Evolutionary conservation across 2,113 vertebrate species (phyloP).

Genomic region (Anas platyrhynchos): DNA sequence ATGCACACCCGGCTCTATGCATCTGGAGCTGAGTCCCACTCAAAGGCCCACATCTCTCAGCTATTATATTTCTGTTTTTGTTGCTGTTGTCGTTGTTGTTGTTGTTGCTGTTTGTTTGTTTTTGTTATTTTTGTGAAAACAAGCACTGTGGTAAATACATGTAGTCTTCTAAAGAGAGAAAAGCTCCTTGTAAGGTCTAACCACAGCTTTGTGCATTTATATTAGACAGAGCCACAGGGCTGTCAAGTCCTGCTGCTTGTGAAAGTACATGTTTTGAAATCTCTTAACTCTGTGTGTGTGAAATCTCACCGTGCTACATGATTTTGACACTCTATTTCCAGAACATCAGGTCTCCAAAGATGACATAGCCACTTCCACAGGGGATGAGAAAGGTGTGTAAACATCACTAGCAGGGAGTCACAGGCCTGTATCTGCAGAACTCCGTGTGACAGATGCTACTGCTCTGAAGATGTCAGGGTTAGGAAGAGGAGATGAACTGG

Average conservation of each 20-base stretch:
- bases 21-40: background rate
- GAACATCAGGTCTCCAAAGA: background rate
- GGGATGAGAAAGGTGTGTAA: background rate
- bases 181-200: background rate
- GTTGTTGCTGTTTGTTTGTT: too few relatives aligned
- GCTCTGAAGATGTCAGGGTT: fast-evolving
- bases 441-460: background rate
- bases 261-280: background rate
- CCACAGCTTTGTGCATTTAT: background rate
- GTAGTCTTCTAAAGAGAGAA: background rate
- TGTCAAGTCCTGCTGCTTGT: background rate
- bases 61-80: background rate
- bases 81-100: too few relatives aligned
- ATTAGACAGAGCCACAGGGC: background rate
- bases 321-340: background rate
- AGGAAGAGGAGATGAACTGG: background rate
- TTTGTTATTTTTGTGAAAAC: background rate
- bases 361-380: background rate
- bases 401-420: fast-evolving
- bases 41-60: background rate
- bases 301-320: background rate
- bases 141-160: background rate
- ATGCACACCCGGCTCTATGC: background rate
- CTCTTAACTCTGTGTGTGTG: background rate
- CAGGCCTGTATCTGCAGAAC: background rate